phyloP scores from a whole-genome alignment of 2,797 vertebrate species.

The Acrossocheilus fasciatus region DNA sequence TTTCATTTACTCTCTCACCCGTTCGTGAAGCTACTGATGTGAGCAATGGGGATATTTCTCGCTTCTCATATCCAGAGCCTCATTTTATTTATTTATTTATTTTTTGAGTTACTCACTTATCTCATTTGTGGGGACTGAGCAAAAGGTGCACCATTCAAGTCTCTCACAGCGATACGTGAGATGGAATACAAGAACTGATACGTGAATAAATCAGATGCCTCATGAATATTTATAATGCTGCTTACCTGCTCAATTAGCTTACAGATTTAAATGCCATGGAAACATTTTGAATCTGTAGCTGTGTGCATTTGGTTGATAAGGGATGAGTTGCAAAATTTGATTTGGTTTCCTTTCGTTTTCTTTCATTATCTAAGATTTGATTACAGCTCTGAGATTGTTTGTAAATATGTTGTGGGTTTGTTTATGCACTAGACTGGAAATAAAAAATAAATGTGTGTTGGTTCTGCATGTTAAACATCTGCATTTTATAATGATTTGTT shows the following conservation, averaged over 20 bases:
- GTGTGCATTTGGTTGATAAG: constrained; percentile 46
- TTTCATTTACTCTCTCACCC: constrained; percentile 25
- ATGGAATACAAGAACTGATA: constrained; percentile 41
- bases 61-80: constrained; percentile 10
- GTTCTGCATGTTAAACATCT: neutral
- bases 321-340: constrained; percentile 40
- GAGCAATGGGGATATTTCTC: constrained; percentile 9
- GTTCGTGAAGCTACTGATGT: constrained; percentile 32
- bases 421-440: constrained; percentile 16
- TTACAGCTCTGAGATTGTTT: constrained; percentile 50
- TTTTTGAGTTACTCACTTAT: constrained; percentile 28
- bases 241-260: constrained; percentile 64
- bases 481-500: constrained; percentile 6
- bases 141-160: constrained; percentile 37
- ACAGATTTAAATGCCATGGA: constrained; percentile 61
- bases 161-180: constrained; percentile 27
- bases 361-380: constrained; percentile 49
- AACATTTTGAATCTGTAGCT: constrained; percentile 63
- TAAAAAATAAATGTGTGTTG: neutral
- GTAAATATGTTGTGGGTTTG: constrained; percentile 22
- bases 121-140: constrained; percentile 31
- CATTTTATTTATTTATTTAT: too few relatives aligned
- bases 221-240: constrained; percentile 70
- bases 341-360: constrained; percentile 29
- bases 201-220: constrained; percentile 48